Evolutionary conservation across 2,888 invertebrate species (phyloP).

Genomic region (Disparrhopalites patrizii): DNA sequence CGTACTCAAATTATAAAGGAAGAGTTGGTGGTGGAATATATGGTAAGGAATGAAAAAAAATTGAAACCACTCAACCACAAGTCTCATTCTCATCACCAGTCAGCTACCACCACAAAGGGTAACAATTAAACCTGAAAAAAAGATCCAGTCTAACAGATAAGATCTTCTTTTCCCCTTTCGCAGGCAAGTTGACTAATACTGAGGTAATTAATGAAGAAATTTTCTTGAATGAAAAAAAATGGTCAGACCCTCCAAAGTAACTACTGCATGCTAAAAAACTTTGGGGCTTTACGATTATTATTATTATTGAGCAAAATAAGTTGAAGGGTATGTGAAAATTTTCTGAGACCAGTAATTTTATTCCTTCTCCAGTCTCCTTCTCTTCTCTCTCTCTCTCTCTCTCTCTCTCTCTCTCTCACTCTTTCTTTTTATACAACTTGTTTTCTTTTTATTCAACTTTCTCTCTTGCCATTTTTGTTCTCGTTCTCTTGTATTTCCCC

Average conservation of each 20-base stretch:
- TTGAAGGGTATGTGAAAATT: neutral
- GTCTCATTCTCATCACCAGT: slow-evolving; percentile 24
- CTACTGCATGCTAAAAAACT: too few relatives aligned
- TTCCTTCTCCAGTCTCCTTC: too few relatives aligned
- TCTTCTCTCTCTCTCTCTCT: too few relatives aligned
- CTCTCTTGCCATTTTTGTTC: too few relatives aligned
- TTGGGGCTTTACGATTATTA: too few relatives aligned
- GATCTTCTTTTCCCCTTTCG: slow-evolving; percentile 13
- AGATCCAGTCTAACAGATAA: slow-evolving; percentile 24
- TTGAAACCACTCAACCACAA: slow-evolving; percentile 22
- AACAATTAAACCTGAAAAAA: slow-evolving; percentile 25
- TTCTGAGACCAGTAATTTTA: too few relatives aligned
- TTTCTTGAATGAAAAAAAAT: neutral
- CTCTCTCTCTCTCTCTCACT: neutral
- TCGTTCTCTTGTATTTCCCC: too few relatives aligned
- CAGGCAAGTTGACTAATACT: slow-evolving; percentile 6
- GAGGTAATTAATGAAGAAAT: slow-evolving; percentile 27
- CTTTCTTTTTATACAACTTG: too few relatives aligned
- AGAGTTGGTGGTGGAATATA: neutral
- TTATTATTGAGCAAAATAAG: neutral
- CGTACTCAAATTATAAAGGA: too few relatives aligned
- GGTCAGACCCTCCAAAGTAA: neutral
- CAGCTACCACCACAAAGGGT: slow-evolving; percentile 22
- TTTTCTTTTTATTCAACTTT: too few relatives aligned
- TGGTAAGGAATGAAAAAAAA: slow-evolving; percentile 13